Evolutionary conservation across 2,113 vertebrate genomes (phyloP).

Genomic region (Turdus rufiventris): DNA sequence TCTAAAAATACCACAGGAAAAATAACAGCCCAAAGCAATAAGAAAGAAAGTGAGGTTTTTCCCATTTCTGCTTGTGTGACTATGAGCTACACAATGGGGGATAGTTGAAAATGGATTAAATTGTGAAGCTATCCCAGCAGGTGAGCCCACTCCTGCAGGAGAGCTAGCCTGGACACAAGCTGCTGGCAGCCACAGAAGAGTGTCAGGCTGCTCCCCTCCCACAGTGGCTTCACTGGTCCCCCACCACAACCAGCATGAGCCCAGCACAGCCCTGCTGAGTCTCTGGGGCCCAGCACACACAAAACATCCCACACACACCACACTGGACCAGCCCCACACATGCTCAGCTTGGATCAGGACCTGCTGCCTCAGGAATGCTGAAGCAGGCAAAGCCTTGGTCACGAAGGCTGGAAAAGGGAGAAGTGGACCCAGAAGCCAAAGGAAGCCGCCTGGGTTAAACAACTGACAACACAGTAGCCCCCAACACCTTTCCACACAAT

Average conservation of each 20-base stretch:
- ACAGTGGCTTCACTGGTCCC: rapidly evolving
- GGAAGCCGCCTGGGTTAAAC: neutral
- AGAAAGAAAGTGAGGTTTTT: neutral
- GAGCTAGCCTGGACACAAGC: rapidly evolving
- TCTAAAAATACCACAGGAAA: neutral
- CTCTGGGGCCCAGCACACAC: rapidly evolving
- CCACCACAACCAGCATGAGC: rapidly evolving
- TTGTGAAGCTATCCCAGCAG: neutral
- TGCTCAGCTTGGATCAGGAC: rapidly evolving
- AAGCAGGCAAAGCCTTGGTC: rapidly evolving
- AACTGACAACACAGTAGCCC: neutral
- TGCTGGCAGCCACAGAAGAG: neutral
- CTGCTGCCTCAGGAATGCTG: neutral
- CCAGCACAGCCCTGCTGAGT: rapidly evolving
- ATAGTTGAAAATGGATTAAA: neutral
- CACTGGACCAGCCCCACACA: rapidly evolving
- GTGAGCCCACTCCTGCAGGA: neutral
- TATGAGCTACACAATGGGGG: rapidly evolving
- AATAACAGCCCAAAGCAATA: neutral
- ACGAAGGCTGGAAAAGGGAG: neutral
- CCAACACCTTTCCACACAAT: neutral
- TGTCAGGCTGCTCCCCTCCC: neutral
- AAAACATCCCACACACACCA: rapidly evolving
- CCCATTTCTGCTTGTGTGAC: neutral
- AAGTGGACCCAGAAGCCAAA: neutral